Percentiles rank a stretch among this genome's conserved stretches.
These are phyloP conservation scores for Cistogaster globosa DNA, from an alignment of 2,888 invertebrate species.

Conservation along the genomic window DNA sequence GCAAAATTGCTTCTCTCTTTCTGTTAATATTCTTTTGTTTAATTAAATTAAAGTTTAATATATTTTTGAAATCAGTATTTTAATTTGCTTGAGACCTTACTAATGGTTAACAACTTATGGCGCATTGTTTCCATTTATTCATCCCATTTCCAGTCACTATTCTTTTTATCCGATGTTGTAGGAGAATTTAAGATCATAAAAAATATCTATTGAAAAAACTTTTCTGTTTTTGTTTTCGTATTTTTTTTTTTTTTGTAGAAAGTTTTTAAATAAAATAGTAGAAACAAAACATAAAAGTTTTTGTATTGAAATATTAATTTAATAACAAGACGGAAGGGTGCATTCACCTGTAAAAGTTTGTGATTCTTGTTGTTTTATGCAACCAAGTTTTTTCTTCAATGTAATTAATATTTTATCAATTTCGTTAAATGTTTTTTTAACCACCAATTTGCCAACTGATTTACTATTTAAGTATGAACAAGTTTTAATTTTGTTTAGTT, in stretches of 20 bases:
- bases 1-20: no score
- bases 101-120: no score
- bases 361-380: not conserved
- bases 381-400: conserved; percentile 21
- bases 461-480: not conserved
- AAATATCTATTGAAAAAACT: conserved; percentile 28
- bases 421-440: conserved; percentile 8
- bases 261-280: conserved; percentile 11
- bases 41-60: no score
- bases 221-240: no score
- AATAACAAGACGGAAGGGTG: conserved; percentile 19
- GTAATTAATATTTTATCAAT: conserved; percentile 44
- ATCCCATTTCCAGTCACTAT: no score
- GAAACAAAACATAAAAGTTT: conserved; percentile 37
- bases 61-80: no score
- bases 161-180: no score
- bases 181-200: not conserved
- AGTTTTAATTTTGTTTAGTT: not conserved
- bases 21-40: no score
- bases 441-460: conserved; percentile 2
- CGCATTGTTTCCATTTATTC: no score
- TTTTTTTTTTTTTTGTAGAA: conserved; percentile 22
- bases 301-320: conserved; percentile 50
- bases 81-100: no score
- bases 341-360: conserved; percentile 57